A percentile compares a stretch with the other conserved stretches of the same genome.
These are phyloP conservation scores for Murina feae DNA, from an alignment of 2,113 vertebrate genomes.

Conservation along the genomic window DNA sequence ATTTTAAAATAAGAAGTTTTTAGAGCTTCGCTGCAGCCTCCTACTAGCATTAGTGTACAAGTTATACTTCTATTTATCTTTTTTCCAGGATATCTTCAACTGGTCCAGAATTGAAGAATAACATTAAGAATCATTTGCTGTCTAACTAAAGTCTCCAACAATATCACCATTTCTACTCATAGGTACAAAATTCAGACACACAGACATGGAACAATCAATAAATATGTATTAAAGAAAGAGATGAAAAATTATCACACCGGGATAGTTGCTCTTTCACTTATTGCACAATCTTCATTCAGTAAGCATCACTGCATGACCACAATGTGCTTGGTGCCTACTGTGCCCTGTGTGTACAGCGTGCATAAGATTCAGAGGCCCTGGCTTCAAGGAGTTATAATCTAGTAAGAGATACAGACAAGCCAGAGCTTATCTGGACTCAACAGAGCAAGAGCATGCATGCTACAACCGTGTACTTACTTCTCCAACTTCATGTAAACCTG, in stretches of 20 bases:
- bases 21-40: not conserved
- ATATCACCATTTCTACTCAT: not conserved
- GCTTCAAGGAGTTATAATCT: not conserved
- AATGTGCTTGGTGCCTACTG: not conserved
- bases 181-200: conserved; percentile 12
- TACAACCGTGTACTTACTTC: not conserved
- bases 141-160: not conserved
- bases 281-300: not conserved
- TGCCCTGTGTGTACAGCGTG: not conserved
- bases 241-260: not conserved
- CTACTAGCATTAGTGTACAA: not conserved
- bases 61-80: not conserved
- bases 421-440: not conserved
- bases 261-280: not conserved
- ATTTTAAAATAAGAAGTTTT: not conserved
- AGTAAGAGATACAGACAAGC: not conserved
- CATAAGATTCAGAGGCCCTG: not conserved
- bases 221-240: not conserved
- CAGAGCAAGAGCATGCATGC: not conserved
- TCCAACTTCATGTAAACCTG: not conserved
- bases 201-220: not conserved
- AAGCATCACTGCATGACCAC: not conserved
- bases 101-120: not conserved
- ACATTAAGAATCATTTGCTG: not conserved
- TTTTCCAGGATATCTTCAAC: not conserved